Conservation (phyloP, 30 jellyfish, hydroid and myxozoan species). For the Rhopilema esculentum region DNA sequence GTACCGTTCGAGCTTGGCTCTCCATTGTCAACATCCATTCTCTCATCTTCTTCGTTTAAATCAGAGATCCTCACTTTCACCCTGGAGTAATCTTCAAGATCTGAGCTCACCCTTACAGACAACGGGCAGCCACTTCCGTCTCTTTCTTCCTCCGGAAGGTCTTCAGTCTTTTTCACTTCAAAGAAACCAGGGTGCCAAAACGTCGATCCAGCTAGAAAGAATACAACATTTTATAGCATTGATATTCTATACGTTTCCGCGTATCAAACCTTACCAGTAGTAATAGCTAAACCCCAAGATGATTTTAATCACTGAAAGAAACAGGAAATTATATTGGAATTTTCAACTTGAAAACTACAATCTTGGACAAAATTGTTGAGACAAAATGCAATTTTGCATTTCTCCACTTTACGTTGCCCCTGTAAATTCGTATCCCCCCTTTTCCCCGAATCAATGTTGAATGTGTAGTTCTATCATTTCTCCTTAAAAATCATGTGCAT, state of each 20-base stretch:
- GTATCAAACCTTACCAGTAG: background rate
- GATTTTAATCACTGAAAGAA: too few species aligned
- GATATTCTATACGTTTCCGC: background rate
- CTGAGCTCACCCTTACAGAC: conserved; percentile 86
- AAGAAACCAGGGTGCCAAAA: conserved; percentile 98
- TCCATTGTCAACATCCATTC: conserved; percentile 12
- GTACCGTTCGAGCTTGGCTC: background rate
- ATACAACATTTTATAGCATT: background rate
- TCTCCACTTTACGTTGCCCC: too few species aligned
- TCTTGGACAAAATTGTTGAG: too few species aligned
- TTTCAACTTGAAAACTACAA: too few species aligned
- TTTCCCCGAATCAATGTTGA: too few species aligned
- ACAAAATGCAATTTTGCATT: too few species aligned
- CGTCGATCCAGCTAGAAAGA: conserved; percentile 82
- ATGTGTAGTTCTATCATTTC: too few species aligned
- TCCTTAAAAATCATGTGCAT: too few species aligned
- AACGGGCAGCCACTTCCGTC: conserved; percentile 60
- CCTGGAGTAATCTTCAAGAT: conserved; percentile 77
- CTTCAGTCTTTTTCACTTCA: conserved; percentile 86
- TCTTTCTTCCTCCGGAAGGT: conserved; percentile 56
- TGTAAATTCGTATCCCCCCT: too few species aligned
- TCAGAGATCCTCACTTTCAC: conserved; percentile 36
- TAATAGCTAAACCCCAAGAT: too few species aligned
- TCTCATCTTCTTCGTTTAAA: conserved; percentile 10
- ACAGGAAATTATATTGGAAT: too few species aligned